phyloP scores from a whole-genome alignment of 2,113 vertebrate genomes.

The Chrysochloris asiatica region DNA sequence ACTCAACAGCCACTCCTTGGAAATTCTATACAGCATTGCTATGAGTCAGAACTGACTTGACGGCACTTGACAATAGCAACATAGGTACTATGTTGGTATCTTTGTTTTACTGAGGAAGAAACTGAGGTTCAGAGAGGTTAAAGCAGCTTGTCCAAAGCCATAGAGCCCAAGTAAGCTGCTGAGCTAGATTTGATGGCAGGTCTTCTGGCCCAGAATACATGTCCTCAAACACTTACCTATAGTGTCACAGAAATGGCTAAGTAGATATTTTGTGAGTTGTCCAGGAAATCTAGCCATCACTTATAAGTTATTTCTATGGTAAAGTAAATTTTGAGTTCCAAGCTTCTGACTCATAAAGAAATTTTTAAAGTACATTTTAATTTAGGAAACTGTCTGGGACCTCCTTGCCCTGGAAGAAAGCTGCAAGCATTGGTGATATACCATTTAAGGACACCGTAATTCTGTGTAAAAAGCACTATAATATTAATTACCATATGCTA shows the following conservation, averaged over 20 bases:
- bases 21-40: too few species aligned
- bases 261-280: not conserved
- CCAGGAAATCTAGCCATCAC: not conserved
- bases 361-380: not conserved
- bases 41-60: too few species aligned
- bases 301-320: not conserved
- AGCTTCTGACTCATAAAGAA: not conserved
- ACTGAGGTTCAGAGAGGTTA: not conserved
- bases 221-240: not conserved
- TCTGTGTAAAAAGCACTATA: not conserved
- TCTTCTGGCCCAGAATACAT: not conserved
- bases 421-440: not conserved
- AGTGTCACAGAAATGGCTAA: not conserved
- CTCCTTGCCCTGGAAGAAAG: not conserved
- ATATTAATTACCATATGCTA: not conserved
- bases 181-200: not conserved
- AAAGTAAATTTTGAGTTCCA: constrained; percentile 7
- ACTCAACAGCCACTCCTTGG: too few species aligned
- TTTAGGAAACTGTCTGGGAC: not conserved
- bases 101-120: not conserved
- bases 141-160: not conserved
- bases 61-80: too few species aligned
- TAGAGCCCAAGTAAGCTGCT: not conserved
- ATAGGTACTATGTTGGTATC: not conserved
- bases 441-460: not conserved